Conservation (phyloP, 2,113 vertebrate genomes). For the Hylia prasina region DNA sequence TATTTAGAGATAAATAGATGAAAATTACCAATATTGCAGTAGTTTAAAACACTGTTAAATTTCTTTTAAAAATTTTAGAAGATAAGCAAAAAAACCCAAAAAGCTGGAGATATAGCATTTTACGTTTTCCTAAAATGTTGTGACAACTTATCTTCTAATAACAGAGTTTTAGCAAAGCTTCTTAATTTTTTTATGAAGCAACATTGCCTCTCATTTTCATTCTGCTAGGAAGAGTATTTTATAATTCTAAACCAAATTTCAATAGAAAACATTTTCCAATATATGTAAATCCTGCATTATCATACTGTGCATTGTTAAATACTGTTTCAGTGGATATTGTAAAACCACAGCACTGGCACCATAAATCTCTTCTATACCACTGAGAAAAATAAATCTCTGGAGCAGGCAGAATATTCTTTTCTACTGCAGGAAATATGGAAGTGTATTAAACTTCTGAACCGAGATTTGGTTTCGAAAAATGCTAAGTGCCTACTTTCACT, state of each 20-base stretch:
- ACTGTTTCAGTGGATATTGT: neutral
- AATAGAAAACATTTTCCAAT: constrained; percentile 10
- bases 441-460: constrained; percentile 10
- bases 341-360: neutral
- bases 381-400: constrained; percentile 32
- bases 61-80: neutral
- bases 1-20: neutral
- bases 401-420: constrained; percentile 11
- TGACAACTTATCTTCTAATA: neutral
- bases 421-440: constrained; percentile 30
- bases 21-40: neutral
- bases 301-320: constrained; percentile 8
- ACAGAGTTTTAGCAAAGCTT: neutral
- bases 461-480: constrained; percentile 26
- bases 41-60: neutral
- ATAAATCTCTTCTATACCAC: neutral
- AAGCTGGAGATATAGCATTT: neutral
- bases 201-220: neutral
- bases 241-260: neutral
- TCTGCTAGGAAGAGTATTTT: neutral
- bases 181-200: neutral
- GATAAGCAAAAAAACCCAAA: neutral
- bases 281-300: constrained; percentile 5
- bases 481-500: neutral
- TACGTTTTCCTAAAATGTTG: neutral